phyloP scores from a whole-genome alignment of 1,140 invertebrate genomes.

The Vollenhovia emeryi region DNA sequence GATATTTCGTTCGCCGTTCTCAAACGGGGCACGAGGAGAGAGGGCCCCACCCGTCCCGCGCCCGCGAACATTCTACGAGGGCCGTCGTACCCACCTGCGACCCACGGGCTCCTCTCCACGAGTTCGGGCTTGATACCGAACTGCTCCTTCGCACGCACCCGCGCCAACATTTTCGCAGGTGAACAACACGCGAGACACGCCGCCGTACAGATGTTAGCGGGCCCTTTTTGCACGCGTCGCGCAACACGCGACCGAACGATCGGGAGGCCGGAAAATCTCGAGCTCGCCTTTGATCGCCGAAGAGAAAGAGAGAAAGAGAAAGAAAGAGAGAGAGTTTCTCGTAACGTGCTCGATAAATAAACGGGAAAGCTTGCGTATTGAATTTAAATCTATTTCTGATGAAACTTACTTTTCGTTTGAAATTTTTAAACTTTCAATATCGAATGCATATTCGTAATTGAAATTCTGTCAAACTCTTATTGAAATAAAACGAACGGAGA shows the following conservation, averaged over 20 bases:
- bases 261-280: conserved; percentile 44
- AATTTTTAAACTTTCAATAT: background rate
- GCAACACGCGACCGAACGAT: conserved; percentile 8
- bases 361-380: background rate
- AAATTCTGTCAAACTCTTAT: background rate
- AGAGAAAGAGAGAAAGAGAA: background rate
- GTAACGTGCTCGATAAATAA: conserved; percentile 8
- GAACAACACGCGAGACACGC: conserved; percentile 60
- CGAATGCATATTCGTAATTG: background rate
- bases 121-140: conserved; percentile 32
- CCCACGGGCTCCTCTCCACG: conserved; percentile 43
- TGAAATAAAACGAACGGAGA: background rate
- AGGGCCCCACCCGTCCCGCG: conserved; percentile 2
- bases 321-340: background rate
- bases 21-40: background rate
- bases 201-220: conserved; percentile 38
- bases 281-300: background rate
- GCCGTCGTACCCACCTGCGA: conserved; percentile 71
- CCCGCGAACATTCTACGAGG: conserved; percentile 63
- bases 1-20: conserved; percentile 43
- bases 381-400: conserved; percentile 6
- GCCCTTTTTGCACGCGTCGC: conserved; percentile 29
- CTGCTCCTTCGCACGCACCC: conserved; percentile 67
- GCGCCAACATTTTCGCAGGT: conserved; percentile 67
- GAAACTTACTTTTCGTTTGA: background rate